These are phyloP conservation scores for Lasioglossum leucozonium DNA, from an alignment of 2,888 invertebrate genomes.

Conservation along the genomic window DNA sequence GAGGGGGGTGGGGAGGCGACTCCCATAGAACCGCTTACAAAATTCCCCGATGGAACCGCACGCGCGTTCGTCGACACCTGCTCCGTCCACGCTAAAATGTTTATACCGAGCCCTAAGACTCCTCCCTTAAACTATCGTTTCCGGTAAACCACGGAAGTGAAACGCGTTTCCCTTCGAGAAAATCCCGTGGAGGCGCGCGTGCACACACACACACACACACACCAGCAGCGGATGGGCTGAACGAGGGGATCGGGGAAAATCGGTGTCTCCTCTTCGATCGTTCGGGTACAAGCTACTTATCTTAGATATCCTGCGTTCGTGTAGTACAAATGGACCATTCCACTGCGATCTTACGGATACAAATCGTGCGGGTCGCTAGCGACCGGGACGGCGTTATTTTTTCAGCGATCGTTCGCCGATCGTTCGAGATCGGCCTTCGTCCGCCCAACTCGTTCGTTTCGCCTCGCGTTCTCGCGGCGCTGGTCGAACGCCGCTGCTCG, in stretches of 20 bases:
- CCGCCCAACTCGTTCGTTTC: not conserved
- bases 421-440: not conserved
- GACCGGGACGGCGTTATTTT: slow-evolving; percentile 36
- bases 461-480: not conserved
- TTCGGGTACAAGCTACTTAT: not conserved
- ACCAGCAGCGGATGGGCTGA: not conserved
- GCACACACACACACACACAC: too few relatives aligned
- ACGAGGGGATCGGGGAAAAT: not conserved
- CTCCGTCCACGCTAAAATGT: not conserved
- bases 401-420: slow-evolving; percentile 3
- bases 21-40: slow-evolving; percentile 53
- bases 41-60: slow-evolving; percentile 38
- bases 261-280: not conserved
- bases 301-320: not conserved
- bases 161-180: not conserved
- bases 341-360: slow-evolving; percentile 31
- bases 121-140: not conserved
- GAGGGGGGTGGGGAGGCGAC: slow-evolving; percentile 2
- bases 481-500: not conserved
- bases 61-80: not conserved
- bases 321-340: not conserved
- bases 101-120: slow-evolving; percentile 10
- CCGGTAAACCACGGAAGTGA: not conserved
- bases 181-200: not conserved
- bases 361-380: slow-evolving; percentile 30